These are phyloP conservation scores for Tachysurus fulvidraco DNA, from an alignment of 2,113 vertebrate species.

Conservation along the genomic window DNA sequence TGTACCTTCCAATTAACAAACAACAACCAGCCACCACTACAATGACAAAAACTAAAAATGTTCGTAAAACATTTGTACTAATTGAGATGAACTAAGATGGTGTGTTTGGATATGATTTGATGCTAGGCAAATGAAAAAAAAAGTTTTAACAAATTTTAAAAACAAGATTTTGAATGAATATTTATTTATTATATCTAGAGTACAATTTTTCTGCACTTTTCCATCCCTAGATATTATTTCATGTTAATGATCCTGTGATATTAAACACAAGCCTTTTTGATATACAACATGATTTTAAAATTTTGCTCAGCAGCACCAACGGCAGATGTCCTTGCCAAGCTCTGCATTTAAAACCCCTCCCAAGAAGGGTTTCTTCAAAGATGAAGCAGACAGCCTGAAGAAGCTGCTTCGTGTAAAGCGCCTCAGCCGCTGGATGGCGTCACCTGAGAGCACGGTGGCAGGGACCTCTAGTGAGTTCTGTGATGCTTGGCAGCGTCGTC, in stretches of 20 bases:
- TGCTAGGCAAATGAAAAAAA: background rate
- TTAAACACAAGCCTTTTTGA: background rate
- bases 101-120: background rate
- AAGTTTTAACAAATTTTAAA: background rate
- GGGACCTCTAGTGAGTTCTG: slow-evolving; percentile 76
- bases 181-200: background rate
- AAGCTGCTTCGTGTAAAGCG: slow-evolving; percentile 85
- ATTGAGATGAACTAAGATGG: background rate
- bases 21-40: background rate
- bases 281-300: background rate
- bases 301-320: slow-evolving; percentile 76
- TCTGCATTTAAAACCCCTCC: slow-evolving; percentile 76
- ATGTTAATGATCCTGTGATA: background rate
- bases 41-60: background rate
- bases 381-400: slow-evolving; percentile 85
- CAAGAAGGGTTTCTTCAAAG: slow-evolving; percentile 87
- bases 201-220: background rate
- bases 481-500: slow-evolving; percentile 79
- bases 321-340: slow-evolving; percentile 84
- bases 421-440: slow-evolving; percentile 82
- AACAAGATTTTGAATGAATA: background rate
- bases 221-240: background rate
- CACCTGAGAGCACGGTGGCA: slow-evolving; percentile 66
- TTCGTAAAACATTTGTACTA: background rate
- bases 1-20: background rate